Evolutionary conservation across 1,140 invertebrate species (phyloP).

Genomic region (Zaprionus camerounensis): DNA sequence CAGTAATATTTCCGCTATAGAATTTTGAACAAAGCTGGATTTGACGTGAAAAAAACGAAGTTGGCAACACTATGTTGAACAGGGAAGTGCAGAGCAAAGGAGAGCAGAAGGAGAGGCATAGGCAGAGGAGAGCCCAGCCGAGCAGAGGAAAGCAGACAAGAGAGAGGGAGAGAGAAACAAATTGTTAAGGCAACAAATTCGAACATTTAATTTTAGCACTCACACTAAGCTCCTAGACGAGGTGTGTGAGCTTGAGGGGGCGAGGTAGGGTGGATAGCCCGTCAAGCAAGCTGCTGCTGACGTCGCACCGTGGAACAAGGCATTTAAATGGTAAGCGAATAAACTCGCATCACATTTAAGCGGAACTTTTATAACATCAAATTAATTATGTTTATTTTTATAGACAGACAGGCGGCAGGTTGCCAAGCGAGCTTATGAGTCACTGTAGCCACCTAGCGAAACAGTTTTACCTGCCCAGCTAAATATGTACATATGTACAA

Average conservation of each 20-base stretch:
- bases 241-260: background rate
- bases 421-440: background rate
- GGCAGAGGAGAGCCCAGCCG: background rate
- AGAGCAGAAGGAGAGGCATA: constrained; percentile 37
- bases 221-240: constrained; percentile 19
- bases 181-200: constrained; percentile 72
- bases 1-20: too few species aligned
- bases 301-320: constrained; percentile 42
- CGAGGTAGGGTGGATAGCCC: constrained; percentile 11
- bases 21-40: too few species aligned
- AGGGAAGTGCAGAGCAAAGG: constrained; percentile 7
- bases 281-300: constrained; percentile 7
- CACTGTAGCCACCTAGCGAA: background rate
- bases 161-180: constrained; percentile 18
- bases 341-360: background rate
- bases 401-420: background rate
- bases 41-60: too few species aligned
- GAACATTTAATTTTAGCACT: constrained; percentile 80
- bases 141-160: background rate
- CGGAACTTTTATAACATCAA: background rate
- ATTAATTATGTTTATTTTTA: constrained; percentile 2
- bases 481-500: too few species aligned
- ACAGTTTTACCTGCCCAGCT: too few species aligned
- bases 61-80: too few species aligned
- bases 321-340: background rate